Percentiles rank a stretch among this genome's conserved stretches.
Conservation (phyloP, 2,888 invertebrate species). For the Lithophane leautieri region DNA sequence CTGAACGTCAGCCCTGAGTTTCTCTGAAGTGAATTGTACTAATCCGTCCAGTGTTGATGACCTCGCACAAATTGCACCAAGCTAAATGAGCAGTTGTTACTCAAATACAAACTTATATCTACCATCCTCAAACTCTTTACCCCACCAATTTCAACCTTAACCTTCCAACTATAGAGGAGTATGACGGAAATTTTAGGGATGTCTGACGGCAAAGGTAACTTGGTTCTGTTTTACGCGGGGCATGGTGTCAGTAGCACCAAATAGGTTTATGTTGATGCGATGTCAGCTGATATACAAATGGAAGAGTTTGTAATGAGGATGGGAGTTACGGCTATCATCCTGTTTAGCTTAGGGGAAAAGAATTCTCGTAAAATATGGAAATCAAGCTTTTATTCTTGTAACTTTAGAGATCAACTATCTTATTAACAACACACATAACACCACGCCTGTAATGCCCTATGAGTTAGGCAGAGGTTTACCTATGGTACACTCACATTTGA, state of each 20-base stretch:
- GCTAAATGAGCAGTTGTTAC: slow-evolving; percentile 79
- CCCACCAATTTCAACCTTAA: slow-evolving; percentile 43
- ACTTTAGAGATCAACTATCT: background rate
- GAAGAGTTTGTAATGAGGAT: slow-evolving; percentile 58
- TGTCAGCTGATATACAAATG: slow-evolving; percentile 64
- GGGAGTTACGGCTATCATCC: slow-evolving; percentile 47
- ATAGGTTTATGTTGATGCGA: slow-evolving; percentile 70
- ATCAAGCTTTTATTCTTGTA: background rate
- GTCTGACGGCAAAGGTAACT: slow-evolving; percentile 25
- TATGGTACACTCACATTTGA: no score
- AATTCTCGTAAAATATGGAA: slow-evolving; percentile 9
- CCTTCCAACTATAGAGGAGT: rapidly evolving
- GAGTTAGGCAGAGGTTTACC: no score
- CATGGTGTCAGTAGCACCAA: slow-evolving; percentile 69
- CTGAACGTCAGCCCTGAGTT: slow-evolving; percentile 72
- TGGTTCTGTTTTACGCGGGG: slow-evolving; percentile 64
- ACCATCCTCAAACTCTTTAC: background rate
- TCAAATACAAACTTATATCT: slow-evolving; percentile 60
- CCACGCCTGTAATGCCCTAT: no score
- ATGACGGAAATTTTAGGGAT: slow-evolving; percentile 14
- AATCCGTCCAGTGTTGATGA: slow-evolving; percentile 84
- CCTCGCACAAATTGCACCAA: slow-evolving; percentile 81
- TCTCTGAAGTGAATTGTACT: slow-evolving; percentile 81
- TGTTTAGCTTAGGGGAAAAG: slow-evolving; percentile 24
- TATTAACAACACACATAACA: background rate